Percentiles rank a stretch among this genome's conserved stretches.
Evolutionary conservation across 2,888 invertebrate species (phyloP).

Genomic region (Podotricha telesiphe): DNA sequence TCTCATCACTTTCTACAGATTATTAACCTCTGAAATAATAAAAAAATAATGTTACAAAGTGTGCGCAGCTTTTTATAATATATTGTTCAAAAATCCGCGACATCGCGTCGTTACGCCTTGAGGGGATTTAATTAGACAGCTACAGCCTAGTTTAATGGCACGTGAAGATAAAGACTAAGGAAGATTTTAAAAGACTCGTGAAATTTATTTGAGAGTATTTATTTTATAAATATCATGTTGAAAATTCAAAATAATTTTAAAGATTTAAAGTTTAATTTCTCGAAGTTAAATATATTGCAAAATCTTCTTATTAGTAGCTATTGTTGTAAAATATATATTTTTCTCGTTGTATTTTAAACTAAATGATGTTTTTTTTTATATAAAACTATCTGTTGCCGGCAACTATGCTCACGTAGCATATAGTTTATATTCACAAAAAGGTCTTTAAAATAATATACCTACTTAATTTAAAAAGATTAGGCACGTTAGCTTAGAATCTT

Average conservation of each 20-base stretch:
- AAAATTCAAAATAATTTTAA: background rate
- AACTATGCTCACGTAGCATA: too few relatives aligned
- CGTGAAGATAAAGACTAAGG: conserved; percentile 68
- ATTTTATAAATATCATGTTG: conserved; percentile 1
- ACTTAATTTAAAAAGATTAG: too few relatives aligned
- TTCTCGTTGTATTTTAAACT: too few relatives aligned
- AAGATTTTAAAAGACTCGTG: conserved; percentile 59
- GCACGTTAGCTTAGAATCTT: too few relatives aligned
- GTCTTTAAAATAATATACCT: too few relatives aligned
- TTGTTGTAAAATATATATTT: too few relatives aligned
- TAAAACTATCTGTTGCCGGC: too few relatives aligned
- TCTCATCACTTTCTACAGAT: too few relatives aligned
- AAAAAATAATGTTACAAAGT: conserved; percentile 8
- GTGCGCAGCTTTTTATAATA: conserved; percentile 43
- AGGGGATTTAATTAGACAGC: conserved; percentile 76
- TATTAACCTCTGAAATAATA: background rate
- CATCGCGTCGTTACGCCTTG: conserved; percentile 55
- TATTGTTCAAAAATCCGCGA: conserved; percentile 58
- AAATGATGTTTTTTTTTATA: too few relatives aligned
- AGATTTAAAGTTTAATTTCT: background rate
- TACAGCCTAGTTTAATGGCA: conserved; percentile 68
- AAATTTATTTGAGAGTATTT: conserved; percentile 39
- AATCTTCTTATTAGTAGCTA: too few relatives aligned
- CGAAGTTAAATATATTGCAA: too few relatives aligned
- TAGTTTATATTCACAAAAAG: too few relatives aligned